phyloP scores from a whole-genome alignment of 2,113 vertebrate species.

The Mugil cephalus region DNA sequence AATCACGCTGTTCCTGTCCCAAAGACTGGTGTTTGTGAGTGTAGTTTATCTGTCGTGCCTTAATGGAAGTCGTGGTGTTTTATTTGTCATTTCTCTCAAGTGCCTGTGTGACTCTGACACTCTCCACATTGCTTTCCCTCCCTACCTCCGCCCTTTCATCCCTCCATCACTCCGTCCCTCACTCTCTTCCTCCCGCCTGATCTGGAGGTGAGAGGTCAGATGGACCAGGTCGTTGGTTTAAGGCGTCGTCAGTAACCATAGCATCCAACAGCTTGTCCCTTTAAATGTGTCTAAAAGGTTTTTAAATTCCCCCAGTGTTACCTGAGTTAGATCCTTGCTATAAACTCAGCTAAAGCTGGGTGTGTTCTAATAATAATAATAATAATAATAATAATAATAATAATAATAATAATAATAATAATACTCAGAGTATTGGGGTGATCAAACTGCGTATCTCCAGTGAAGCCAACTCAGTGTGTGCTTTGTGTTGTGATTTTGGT shows the following conservation, averaged over 20 bases:
- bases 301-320: not conserved
- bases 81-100: constrained; percentile 70
- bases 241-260: not conserved
- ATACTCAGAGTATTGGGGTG: constrained; percentile 37
- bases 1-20: constrained; percentile 36
- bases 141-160: not conserved
- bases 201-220: constrained; percentile 37
- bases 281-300: not conserved
- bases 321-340: constrained; percentile 18
- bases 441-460: constrained; percentile 39
- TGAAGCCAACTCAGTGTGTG: constrained; percentile 24
- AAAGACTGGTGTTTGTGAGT: constrained; percentile 48
- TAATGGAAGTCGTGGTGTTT: constrained; percentile 61
- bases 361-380: constrained; percentile 1
- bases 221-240: constrained; percentile 19
- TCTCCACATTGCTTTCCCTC: not conserved
- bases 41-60: constrained; percentile 74
- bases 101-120: constrained; percentile 74
- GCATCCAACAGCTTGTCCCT: not conserved
- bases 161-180: no score
- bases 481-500: constrained; percentile 30
- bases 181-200: constrained; percentile 4
- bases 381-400: not conserved
- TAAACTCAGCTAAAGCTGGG: constrained; percentile 32
- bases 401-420: not conserved